Conservation (phyloP, 2,888 invertebrate genomes). For the Callimorpha dominula region DNA sequence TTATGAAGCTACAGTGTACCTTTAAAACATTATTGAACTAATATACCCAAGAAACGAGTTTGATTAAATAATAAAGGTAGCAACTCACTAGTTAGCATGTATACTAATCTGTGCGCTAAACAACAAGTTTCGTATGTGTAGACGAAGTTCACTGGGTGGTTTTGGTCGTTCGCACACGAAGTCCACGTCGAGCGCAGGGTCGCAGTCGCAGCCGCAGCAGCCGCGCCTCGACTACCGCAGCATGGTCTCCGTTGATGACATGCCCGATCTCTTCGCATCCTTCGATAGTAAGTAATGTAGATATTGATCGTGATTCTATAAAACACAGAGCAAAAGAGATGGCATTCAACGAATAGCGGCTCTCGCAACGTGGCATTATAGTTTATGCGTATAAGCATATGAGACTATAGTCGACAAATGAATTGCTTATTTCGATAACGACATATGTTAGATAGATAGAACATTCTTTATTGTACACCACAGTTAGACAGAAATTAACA, state of each 20-base stretch:
- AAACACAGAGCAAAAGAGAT: too few relatives aligned
- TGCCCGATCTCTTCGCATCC: constrained; percentile 97
- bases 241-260: constrained; percentile 97
- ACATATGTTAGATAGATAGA: too few relatives aligned
- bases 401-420: too few relatives aligned
- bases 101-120: constrained; percentile 9
- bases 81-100: neutral
- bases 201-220: constrained; percentile 86
- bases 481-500: too few relatives aligned
- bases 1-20: neutral
- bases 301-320: too few relatives aligned
- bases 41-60: neutral
- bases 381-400: too few relatives aligned
- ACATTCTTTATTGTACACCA: too few relatives aligned
- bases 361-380: too few relatives aligned
- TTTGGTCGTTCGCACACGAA: constrained; percentile 92
- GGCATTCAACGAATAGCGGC: too few relatives aligned
- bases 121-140: constrained; percentile 67
- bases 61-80: neutral
- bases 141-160: constrained; percentile 95
- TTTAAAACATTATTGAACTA: neutral
- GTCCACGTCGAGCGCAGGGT: constrained; percentile 85
- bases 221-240: constrained; percentile 96
- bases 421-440: too few relatives aligned
- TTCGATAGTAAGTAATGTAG: constrained; percentile 93